These are phyloP conservation scores for Leguminivora glycinivorella DNA, from an alignment of 1,140 invertebrate genomes.

Conservation along the genomic window DNA sequence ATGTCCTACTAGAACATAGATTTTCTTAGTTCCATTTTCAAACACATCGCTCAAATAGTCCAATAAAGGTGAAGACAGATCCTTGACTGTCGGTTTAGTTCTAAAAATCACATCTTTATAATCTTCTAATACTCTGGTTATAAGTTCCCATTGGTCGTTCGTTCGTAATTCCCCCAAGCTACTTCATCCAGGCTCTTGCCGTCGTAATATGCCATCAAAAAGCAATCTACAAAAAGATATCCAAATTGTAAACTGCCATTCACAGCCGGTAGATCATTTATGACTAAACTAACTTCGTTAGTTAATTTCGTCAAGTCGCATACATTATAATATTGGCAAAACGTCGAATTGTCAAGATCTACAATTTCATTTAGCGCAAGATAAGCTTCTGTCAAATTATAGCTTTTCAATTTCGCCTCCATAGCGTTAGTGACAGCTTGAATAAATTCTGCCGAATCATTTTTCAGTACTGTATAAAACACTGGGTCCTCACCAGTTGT, in stretches of 20 bases:
- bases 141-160: conserved; percentile 42
- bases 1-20: conserved; percentile 23
- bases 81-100: conserved; percentile 48
- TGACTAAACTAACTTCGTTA: conserved; percentile 42
- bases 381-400: conserved; percentile 51
- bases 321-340: conserved; percentile 46
- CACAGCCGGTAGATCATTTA: conserved; percentile 51
- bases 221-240: conserved; percentile 58
- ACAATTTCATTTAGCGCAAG: conserved; percentile 49
- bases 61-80: conserved; percentile 54
- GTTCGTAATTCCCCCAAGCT: conserved; percentile 60
- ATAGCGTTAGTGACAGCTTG: conserved; percentile 51
- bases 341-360: conserved; percentile 52
- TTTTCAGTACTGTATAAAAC: conserved; percentile 57
- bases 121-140: conserved; percentile 45
- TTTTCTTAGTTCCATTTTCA: conserved; percentile 32
- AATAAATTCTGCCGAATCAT: conserved; percentile 46
- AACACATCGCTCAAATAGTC: conserved; percentile 51
- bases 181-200: conserved; percentile 50
- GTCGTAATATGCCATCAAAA: conserved; percentile 68
- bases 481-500: conserved; percentile 47
- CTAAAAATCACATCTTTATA: conserved; percentile 64
- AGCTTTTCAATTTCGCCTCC: conserved; percentile 41
- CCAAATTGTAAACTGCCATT: conserved; percentile 56
- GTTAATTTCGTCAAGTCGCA: conserved; percentile 51